A percentile compares a stretch with the other conserved stretches of the same genome.
Conservation (phyloP, 2,113 vertebrate species). For the Ptilonorhynchus violaceus region DNA sequence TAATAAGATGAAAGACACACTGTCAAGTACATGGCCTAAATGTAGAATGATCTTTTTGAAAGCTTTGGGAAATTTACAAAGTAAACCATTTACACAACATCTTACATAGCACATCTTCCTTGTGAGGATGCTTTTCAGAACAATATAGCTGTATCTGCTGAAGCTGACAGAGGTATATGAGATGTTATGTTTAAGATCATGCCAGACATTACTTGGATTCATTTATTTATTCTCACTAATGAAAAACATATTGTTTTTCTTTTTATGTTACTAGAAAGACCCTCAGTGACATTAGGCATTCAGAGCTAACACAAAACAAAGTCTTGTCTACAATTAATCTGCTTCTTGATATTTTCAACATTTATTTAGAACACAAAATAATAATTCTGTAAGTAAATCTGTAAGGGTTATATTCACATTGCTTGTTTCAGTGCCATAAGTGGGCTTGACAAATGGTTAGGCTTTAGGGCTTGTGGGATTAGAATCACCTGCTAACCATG, state of each 20-base stretch:
- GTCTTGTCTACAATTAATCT: background rate
- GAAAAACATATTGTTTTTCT: background rate
- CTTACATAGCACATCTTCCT: background rate
- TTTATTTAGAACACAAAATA: background rate
- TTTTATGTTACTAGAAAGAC: background rate
- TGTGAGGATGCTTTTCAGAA: background rate
- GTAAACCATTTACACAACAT: background rate
- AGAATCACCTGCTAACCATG: background rate
- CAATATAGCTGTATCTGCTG: background rate
- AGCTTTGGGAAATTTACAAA: slow-evolving; percentile 1
- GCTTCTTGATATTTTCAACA: background rate
- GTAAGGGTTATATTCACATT: background rate
- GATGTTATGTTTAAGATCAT: background rate
- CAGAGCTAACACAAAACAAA: background rate
- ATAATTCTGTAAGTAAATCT: background rate
- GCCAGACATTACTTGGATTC: background rate
- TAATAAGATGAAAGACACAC: slow-evolving; percentile 40
- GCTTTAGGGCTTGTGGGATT: background rate
- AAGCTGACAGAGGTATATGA: background rate
- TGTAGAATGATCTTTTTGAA: background rate
- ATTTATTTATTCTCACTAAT: background rate
- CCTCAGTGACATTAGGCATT: background rate
- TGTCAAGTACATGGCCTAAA: background rate
- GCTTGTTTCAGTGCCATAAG: background rate
- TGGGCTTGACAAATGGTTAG: background rate